Evolutionary conservation across 2,797 vertebrate species (phyloP).

Genomic region (Megalops cyprinoides): DNA sequence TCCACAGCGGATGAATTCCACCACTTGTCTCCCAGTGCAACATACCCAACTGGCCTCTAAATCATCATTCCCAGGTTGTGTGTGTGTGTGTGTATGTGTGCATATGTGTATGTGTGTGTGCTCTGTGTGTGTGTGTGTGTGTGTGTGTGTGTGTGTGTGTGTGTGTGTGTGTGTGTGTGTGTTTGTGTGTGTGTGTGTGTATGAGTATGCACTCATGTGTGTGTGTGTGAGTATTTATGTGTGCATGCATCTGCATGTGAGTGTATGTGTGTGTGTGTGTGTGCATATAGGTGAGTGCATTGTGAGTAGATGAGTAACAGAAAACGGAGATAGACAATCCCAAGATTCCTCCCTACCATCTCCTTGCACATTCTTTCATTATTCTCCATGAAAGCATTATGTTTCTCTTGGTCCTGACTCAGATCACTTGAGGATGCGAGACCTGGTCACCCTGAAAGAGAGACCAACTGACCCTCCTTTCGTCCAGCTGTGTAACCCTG

Average conservation of each 20-base stretch:
- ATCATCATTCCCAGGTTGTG: not conserved
- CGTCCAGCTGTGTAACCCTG: constrained; percentile 9
- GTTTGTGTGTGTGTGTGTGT: not conserved
- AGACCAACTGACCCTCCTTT: not conserved
- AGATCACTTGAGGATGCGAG: not conserved
- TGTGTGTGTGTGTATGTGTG: not conserved
- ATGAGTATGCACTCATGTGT: no score
- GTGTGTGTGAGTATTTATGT: no score
- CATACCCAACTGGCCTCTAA: not conserved
- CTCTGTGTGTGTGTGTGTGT: not conserved
- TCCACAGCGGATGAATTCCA: not conserved
- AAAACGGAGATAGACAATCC: constrained; percentile 21
- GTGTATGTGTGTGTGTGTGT: not conserved
- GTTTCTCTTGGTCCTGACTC: constrained; percentile 3
- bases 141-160: not conserved
- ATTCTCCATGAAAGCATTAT: not conserved
- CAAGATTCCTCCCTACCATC: constrained; percentile 8
- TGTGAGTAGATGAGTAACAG: not conserved
- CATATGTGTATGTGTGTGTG: no score
- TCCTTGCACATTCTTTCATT: constrained; percentile 21
- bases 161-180: not conserved
- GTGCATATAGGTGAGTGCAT: no score
- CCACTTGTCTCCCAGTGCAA: not conserved
- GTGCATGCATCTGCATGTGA: not conserved
- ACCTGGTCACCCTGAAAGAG: not conserved